Conservation (phyloP, 2,888 invertebrate genomes). For the Sympetrum striolatum region DNA sequence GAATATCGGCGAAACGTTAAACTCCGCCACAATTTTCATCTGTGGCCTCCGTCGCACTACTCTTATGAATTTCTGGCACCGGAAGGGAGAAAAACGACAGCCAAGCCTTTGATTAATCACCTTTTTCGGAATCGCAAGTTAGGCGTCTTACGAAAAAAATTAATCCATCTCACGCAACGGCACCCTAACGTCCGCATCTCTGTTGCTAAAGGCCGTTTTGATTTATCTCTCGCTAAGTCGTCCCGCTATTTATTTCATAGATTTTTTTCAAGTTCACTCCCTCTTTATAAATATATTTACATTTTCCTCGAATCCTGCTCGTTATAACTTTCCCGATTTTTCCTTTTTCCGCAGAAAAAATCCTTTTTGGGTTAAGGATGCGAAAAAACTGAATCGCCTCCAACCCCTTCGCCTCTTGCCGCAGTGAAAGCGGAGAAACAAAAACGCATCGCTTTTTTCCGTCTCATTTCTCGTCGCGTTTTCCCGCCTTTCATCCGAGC, state of each 20-base stretch:
- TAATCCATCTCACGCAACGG: not conserved
- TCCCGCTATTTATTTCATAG: too few relatives aligned
- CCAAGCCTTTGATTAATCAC: not conserved
- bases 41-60: not conserved
- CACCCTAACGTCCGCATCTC: not conserved
- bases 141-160: not conserved
- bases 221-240: not conserved
- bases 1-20: not conserved
- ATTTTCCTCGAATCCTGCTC: not conserved
- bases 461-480: not conserved
- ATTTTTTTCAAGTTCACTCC: not conserved
- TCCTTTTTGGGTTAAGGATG: not conserved
- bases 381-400: not conserved
- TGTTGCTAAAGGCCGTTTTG: not conserved
- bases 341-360: not conserved
- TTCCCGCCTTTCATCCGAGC: not conserved
- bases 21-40: not conserved
- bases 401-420: not conserved
- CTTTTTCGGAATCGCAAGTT: not conserved
- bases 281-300: not conserved
- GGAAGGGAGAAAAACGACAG: not conserved
- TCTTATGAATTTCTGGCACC: not conserved
- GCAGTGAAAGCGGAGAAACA: not conserved
- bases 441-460: constrained; percentile 11
- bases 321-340: not conserved